Conservation (phyloP, 2,888 invertebrate genomes). For the Lacanobia oleracea region DNA sequence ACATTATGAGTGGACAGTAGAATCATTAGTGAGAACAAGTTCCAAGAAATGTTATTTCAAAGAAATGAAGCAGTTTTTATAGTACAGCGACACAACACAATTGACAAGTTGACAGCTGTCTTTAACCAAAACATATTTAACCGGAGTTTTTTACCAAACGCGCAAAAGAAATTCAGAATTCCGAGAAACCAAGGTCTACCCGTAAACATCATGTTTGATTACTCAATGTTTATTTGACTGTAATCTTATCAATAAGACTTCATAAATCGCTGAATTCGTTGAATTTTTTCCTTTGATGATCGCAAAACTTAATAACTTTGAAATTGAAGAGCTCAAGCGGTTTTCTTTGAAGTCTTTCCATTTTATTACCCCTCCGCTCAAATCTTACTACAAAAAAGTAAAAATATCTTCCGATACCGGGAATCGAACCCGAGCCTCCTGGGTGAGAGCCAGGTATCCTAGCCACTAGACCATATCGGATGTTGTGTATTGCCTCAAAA, state of each 20-base stretch:
- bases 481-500: not conserved
- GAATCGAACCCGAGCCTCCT: constrained; percentile 92
- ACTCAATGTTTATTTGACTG: constrained; percentile 19
- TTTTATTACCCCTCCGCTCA: not conserved
- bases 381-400: constrained; percentile 67
- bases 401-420: constrained; percentile 90
- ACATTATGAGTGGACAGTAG: constrained; percentile 12
- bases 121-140: constrained; percentile 26
- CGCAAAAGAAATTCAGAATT: constrained; percentile 16
- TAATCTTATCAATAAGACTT: constrained; percentile 8
- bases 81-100: constrained; percentile 28
- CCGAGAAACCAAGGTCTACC: not conserved
- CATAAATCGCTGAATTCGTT: not conserved
- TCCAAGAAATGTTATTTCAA: constrained; percentile 40
- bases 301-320: not conserved
- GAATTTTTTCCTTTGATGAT: not conserved
- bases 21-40: constrained; percentile 30
- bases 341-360: not conserved
- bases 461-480: constrained; percentile 92
- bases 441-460: constrained; percentile 92
- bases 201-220: not conserved
- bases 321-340: not conserved
- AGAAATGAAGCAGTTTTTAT: constrained; percentile 38
- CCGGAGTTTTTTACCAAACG: constrained; percentile 29
- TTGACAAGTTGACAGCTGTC: constrained; percentile 60